Percentiles rank a stretch among this genome's conserved stretches.
Evolutionary conservation across 2,113 vertebrate genomes (phyloP).

Genomic region (Microcebus ravelobensis): DNA sequence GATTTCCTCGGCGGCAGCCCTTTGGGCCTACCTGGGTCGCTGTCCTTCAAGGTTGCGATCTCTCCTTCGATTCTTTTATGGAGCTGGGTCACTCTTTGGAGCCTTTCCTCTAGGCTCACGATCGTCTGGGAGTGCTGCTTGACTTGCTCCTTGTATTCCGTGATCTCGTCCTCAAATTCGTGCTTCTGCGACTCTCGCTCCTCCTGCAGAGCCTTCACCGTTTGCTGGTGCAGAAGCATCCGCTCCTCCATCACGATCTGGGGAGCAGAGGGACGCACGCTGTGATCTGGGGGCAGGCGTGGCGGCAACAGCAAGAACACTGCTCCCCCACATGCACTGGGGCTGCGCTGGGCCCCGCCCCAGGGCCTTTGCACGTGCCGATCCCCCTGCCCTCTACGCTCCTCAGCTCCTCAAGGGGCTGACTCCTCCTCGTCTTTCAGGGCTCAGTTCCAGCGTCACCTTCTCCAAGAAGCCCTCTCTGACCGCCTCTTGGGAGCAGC

Average conservation of each 20-base stretch:
- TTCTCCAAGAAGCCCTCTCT: background rate
- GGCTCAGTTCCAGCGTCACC: background rate
- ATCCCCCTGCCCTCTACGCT: accelerated
- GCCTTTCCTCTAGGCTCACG: conserved; percentile 83
- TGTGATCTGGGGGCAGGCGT: accelerated
- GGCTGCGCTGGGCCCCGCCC: accelerated
- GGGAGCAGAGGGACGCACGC: accelerated
- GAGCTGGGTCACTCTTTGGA: conserved; percentile 73
- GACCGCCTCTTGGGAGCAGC: background rate
- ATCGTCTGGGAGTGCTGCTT: conserved; percentile 89
- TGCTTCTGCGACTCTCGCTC: conserved; percentile 68
- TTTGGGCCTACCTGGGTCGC: conserved; percentile 77
- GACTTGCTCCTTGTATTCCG: conserved; percentile 86
- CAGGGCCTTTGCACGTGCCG: background rate
- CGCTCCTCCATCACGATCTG: conserved; percentile 75
- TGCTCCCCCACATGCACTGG: background rate
- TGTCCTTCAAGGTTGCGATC: conserved; percentile 52
- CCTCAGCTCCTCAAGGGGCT: background rate
- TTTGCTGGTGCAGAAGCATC: background rate
- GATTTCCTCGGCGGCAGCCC: accelerated
- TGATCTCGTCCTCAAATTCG: conserved; percentile 71
- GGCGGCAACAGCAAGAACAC: accelerated
- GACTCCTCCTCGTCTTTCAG: background rate
- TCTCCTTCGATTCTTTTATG: conserved; percentile 79
- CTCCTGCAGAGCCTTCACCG: conserved; percentile 26